Evolutionary conservation across 2,113 vertebrate genomes (phyloP), one percentile per base, ranked within the genome.

Genomic region (Gopherus flavomarginatus): DNA sequence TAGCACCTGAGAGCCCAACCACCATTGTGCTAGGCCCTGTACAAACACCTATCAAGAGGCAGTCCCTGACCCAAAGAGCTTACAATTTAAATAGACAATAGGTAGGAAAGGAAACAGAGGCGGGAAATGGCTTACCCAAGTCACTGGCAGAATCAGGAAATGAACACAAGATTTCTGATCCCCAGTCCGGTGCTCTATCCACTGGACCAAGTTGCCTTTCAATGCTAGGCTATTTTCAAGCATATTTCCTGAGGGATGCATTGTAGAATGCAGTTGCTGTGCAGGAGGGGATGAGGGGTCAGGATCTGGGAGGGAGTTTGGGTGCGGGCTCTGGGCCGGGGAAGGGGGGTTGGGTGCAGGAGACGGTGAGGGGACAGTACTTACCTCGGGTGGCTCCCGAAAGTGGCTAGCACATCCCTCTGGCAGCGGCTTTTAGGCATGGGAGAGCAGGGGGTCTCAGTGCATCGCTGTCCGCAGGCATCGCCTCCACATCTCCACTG

Each of bases 31-130:
- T 38, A 22, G n/a, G 38, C 38, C 22, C 38, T 3, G 31, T 31
- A 22, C 17, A 31, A 22, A 1, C 35, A 24, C 21, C 9, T 22
- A 0, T 0, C 11, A 19, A 82, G 35, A 52, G 38, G 17, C 83
- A 56, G 7, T 65, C 31, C 31, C 12, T 31, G 62, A 9, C 69
- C 19, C 69, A 72, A 72, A 38, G 27, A 62, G 47, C 80, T 89
- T 81, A 69, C 65, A 19, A 10, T n/a, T 22, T 21, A 1, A 2
- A 0, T 8, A 24, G 88, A 53, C 54, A 47, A 14, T 11, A 3
- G n/a, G 22, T 38, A 53, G 49, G 42, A 5, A 2, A 3, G 6
- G 6, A 22, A 53, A 16, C 42, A 38, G 16, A 62, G 42, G 89
- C 26, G 49, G 4, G n/a, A 72, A 38, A n/a, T 38, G 69, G 16